These are phyloP conservation scores for Schrankia costaestrigalis DNA, from an alignment of 2,888 invertebrate genomes.

Conservation along the genomic window DNA sequence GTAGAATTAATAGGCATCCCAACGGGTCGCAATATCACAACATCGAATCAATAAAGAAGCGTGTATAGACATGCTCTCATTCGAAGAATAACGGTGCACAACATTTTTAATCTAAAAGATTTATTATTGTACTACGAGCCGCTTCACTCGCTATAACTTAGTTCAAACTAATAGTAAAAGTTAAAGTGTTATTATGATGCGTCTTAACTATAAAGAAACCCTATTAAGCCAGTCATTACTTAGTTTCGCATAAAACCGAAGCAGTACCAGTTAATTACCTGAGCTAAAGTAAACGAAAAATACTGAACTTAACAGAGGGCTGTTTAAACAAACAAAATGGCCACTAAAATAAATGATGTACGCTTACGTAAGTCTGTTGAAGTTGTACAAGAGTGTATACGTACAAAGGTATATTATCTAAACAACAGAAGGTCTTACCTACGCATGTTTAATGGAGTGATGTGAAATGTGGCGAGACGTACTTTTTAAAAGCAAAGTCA, in stretches of 20 bases:
- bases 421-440: slow-evolving; percentile 42
- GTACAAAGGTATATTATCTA: slow-evolving; percentile 42
- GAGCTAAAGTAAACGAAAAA: neutral
- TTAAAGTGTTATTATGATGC: slow-evolving; percentile 20
- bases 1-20: slow-evolving; percentile 62
- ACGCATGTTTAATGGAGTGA: slow-evolving; percentile 51
- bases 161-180: slow-evolving; percentile 20
- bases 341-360: slow-evolving; percentile 10
- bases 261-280: slow-evolving; percentile 4
- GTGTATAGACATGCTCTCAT: slow-evolving; percentile 50
- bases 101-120: slow-evolving; percentile 49
- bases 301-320: neutral
- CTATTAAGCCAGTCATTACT: slow-evolving; percentile 15
- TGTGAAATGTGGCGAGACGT: slow-evolving; percentile 49
- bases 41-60: slow-evolving; percentile 66
- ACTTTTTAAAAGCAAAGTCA: slow-evolving; percentile 69
- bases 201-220: slow-evolving; percentile 17
- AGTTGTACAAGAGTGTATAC: slow-evolving; percentile 17
- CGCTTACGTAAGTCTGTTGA: slow-evolving; percentile 12
- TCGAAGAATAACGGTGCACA: slow-evolving; percentile 57
- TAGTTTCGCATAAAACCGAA: slow-evolving; percentile 12
- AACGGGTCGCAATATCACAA: slow-evolving; percentile 65
- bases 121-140: slow-evolving; percentile 35
- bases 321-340: slow-evolving; percentile 10
- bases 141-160: slow-evolving; percentile 27